Evolutionary conservation across 1,140 invertebrate genomes (phyloP).

Genomic region (Hyles vespertilio): DNA sequence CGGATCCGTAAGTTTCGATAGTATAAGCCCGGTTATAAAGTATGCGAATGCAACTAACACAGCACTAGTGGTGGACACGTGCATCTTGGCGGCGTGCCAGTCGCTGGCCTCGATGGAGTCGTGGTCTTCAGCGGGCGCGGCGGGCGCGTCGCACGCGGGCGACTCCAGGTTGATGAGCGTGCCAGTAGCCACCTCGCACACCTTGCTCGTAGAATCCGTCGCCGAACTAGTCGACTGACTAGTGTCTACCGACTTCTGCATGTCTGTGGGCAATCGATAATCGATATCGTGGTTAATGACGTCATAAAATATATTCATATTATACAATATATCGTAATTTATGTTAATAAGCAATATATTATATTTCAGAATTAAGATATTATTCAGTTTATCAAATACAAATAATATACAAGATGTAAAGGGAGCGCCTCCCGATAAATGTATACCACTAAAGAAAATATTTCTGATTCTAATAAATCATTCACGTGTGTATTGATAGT

Average conservation of each 20-base stretch:
- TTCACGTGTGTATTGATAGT: no score
- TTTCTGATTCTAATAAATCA: no score
- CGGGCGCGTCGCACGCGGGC: constrained; percentile 23
- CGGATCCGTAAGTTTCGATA: no score
- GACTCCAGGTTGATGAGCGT: constrained; percentile 63
- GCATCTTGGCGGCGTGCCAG: constrained; percentile 52
- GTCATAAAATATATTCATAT: no score
- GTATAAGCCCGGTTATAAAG: no score
- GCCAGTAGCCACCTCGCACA: constrained; percentile 51
- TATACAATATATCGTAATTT: no score
- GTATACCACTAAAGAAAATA: no score
- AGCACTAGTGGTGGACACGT: constrained; percentile 45
- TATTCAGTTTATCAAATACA: no score
- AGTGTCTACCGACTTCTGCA: constrained; percentile 56
- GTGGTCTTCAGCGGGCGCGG: constrained; percentile 46
- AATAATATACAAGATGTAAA: no score
- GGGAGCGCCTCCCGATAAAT: no score
- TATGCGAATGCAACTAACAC: constrained; percentile 35
- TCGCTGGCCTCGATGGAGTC: constrained; percentile 65
- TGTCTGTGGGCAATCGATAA: constrained; percentile 31
- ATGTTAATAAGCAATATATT: background rate
- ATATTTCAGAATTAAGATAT: no score
- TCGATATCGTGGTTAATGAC: background rate
- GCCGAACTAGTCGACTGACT: constrained; percentile 58
- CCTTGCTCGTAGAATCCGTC: constrained; percentile 42